Evolutionary conservation across 2,888 invertebrate species (phyloP).

Genomic region (Meteorus colon): DNA sequence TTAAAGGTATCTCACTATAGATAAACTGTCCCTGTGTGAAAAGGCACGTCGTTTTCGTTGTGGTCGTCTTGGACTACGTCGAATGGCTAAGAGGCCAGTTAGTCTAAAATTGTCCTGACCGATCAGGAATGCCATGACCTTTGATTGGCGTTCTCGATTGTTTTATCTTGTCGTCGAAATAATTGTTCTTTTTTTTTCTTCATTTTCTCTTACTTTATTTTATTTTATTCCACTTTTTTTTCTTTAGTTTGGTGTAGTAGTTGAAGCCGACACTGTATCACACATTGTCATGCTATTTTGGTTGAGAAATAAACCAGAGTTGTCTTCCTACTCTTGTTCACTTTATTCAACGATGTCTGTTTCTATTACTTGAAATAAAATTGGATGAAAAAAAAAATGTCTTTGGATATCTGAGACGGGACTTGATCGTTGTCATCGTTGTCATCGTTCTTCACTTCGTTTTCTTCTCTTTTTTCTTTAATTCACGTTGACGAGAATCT

Average conservation of each 20-base stretch:
- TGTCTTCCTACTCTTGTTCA: not conserved
- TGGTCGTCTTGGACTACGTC: slow-evolving; percentile 25
- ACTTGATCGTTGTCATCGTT: not conserved
- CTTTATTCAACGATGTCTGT: not conserved
- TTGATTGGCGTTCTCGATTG: slow-evolving; percentile 45
- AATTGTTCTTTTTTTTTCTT: slow-evolving; percentile 35
- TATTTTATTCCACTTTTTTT: not conserved
- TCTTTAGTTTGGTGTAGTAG: not conserved
- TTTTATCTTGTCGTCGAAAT: slow-evolving; percentile 34
- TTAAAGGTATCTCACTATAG: slow-evolving; percentile 4
- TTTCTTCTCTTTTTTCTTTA: not conserved
- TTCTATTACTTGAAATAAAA: slow-evolving; percentile 3
- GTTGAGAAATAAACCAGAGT: too few species aligned
- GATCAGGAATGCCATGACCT: slow-evolving; percentile 64
- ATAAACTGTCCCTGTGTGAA: not conserved
- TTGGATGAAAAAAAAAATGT: not conserved
- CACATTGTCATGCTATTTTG: not conserved
- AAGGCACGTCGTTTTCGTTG: slow-evolving; percentile 21
- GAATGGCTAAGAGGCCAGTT: slow-evolving; percentile 58
- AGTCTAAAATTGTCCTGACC: slow-evolving; percentile 68
- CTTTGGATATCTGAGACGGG: not conserved
- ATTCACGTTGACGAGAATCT: slow-evolving; percentile 19
- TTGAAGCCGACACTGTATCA: not conserved
- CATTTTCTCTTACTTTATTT: slow-evolving; percentile 44
- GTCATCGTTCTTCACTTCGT: not conserved